Percentiles rank a stretch among this genome's conserved stretches.
These are phyloP conservation scores for Dermolepida albohirtum DNA, from an alignment of 2,888 invertebrate genomes.

Conservation along the genomic window DNA sequence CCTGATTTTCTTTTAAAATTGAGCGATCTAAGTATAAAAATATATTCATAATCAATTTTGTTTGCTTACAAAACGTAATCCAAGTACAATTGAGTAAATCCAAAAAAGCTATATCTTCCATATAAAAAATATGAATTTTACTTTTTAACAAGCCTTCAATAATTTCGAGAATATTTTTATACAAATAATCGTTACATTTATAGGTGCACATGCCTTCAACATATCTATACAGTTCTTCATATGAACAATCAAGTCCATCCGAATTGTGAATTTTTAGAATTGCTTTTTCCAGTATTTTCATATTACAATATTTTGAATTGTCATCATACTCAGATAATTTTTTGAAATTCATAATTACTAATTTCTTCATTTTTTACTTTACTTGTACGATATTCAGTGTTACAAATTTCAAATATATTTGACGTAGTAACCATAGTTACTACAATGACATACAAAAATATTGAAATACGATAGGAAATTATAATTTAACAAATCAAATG, in stretches of 20 bases:
- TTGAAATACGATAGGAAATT: too few relatives aligned
- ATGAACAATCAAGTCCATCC: conserved; percentile 69
- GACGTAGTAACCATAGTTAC: conserved; percentile 5
- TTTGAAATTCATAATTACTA: conserved; percentile 32
- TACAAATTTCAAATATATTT: too few relatives aligned
- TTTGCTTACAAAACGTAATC: conserved; percentile 93
- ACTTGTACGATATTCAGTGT: background rate
- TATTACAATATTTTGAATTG: conserved; percentile 30
- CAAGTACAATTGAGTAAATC: conserved; percentile 91
- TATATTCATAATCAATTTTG: conserved; percentile 97
- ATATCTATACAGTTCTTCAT: conserved; percentile 93
- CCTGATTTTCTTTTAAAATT: conserved; percentile 91
- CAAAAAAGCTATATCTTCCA: conserved; percentile 88
- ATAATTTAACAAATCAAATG: too few relatives aligned
- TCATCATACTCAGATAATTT: conserved; percentile 20
- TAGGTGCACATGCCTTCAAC: conserved; percentile 97
- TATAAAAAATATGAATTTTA: conserved; percentile 85
- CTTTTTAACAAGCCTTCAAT: conserved; percentile 88
- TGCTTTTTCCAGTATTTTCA: conserved; percentile 44
- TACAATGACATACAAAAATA: background rate
- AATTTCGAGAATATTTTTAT: conserved; percentile 83
- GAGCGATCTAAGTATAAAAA: conserved; percentile 96
- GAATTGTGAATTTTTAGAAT: conserved; percentile 47
- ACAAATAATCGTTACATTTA: conserved; percentile 89
- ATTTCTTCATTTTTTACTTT: conserved; percentile 31